Evolutionary conservation across 1,140 invertebrate species (phyloP).

Genomic region (Calephelis nemesis): DNA sequence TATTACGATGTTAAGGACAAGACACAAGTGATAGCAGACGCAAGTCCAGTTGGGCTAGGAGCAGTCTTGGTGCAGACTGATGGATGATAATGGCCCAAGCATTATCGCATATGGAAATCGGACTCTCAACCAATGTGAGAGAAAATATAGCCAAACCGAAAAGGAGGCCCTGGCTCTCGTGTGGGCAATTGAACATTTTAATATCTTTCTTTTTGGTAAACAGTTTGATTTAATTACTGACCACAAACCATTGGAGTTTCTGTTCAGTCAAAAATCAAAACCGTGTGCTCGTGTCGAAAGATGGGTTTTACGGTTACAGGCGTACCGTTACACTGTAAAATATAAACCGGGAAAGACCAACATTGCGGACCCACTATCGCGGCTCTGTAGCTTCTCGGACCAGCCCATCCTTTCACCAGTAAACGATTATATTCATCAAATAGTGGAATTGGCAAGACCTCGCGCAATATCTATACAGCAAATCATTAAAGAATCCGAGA

Average conservation of each 20-base stretch:
- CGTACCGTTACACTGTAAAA: slow-evolving; percentile 28
- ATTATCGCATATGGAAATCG: slow-evolving; percentile 31
- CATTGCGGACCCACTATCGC: slow-evolving; percentile 33
- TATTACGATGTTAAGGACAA: slow-evolving; percentile 27
- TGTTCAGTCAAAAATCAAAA: slow-evolving; percentile 34
- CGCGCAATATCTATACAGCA: slow-evolving; percentile 26
- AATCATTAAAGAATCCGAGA: slow-evolving; percentile 20
- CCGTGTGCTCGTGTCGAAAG: slow-evolving; percentile 33
- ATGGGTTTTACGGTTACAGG: slow-evolving; percentile 36
- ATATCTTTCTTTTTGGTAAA: slow-evolving; percentile 31
- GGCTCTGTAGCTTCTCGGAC: slow-evolving; percentile 20
- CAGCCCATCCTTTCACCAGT: background rate
- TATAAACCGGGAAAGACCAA: slow-evolving; percentile 33
- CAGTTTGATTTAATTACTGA: slow-evolving; percentile 31
- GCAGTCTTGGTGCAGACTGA: slow-evolving; percentile 31
- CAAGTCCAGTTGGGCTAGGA: slow-evolving; percentile 48
- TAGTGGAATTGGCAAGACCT: slow-evolving; percentile 22
- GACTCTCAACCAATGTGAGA: slow-evolving; percentile 27
- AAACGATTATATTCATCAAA: slow-evolving; percentile 20
- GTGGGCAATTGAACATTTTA: slow-evolving; percentile 17
- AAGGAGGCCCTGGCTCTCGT: slow-evolving; percentile 29
- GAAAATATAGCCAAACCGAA: slow-evolving; percentile 33
- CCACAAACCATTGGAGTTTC: slow-evolving; percentile 36
- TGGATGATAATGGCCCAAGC: slow-evolving; percentile 22
- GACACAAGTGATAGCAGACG: slow-evolving; percentile 4